Conservation (phyloP, 2,113 vertebrate genomes). For the Physeter macrocephalus region DNA sequence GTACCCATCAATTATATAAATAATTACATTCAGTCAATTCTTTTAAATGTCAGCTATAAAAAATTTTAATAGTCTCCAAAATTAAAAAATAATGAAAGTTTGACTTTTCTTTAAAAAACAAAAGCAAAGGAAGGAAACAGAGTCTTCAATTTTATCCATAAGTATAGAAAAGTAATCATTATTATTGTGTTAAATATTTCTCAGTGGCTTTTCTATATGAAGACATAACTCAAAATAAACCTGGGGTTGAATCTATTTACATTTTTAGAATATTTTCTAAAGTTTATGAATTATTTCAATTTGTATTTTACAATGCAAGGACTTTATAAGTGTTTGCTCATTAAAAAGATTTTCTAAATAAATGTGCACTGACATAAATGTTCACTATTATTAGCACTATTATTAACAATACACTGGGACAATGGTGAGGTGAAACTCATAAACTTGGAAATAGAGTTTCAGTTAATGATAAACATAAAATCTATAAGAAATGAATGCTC, state of each 20-base stretch:
- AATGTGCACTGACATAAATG: not conserved
- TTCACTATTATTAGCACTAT: not conserved
- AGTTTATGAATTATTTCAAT: slow-evolving; percentile 11
- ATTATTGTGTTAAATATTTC: not conserved
- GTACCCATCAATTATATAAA: not conserved
- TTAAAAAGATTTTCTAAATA: slow-evolving; percentile 30
- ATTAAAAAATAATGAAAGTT: not conserved
- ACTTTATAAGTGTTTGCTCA: not conserved
- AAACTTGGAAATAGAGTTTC: not conserved
- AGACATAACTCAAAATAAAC: not conserved
- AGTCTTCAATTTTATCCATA: not conserved
- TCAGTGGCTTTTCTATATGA: not conserved
- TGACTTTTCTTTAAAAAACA: not conserved
- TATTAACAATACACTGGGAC: not conserved
- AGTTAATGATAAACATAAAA: not conserved
- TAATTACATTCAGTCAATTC: not conserved
- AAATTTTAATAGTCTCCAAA: slow-evolving; percentile 9
- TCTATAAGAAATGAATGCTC: not conserved
- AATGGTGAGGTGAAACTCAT: not conserved
- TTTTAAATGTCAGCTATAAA: not conserved
- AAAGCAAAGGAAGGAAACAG: not conserved
- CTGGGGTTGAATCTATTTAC: not conserved
- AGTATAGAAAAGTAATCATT: not conserved
- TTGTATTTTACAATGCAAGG: not conserved
- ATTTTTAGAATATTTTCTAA: not conserved